Base-by-base conservation (phyloP, 2,113 vertebrate species). In the Nymphicus hollandicus region DNA sequence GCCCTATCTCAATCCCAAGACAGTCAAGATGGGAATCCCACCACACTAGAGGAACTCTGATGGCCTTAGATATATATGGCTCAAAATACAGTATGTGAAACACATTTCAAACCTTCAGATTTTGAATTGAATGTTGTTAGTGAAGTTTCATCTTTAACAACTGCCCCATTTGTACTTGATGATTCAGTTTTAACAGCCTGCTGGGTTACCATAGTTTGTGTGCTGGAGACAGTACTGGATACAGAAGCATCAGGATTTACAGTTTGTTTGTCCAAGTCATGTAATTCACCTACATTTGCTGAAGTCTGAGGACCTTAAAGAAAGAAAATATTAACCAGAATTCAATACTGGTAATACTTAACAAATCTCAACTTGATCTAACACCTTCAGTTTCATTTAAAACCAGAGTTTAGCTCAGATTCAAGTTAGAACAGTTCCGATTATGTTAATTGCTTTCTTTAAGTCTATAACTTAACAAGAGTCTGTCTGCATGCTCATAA, bases 81-180 rank as follows among this genome's bases (percentile, higher is more conserved):
- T 97, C 94, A 98, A 98, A 98, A 98, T 96, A 98, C 96, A 98
- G 96, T 96, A 98, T 58, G 96, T 96, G 97, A 98, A 98, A 98
- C 94, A 95, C 96, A 97, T 97, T 96, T 97, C 97, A 97, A 97
- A 98, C 98, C 97, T 98, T 98, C 97, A 96, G 97, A 91, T 98
- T 98, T 98, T 97, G 97, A 97, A 97, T 96, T 97, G 97, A 97
- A 96, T 97, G 98, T 90, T 97, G 96, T 96, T 97, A 98, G 97
- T 97, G 98, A 98, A 97, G 98, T 97, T 97, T 98, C 97, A 98
- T 98, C 98, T 98, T 98, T 98, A 96, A 98, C 97, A 98, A 98
- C 96, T 96, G 98, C 97, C 97, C 97, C 97, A 95, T 98, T 98
- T 97, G 97, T 98, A 98, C 97, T 98, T 97, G 97, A 97, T 95